These are phyloP conservation scores for Merodon equestris DNA, from an alignment of 2,888 invertebrate species.

Conservation along the genomic window DNA sequence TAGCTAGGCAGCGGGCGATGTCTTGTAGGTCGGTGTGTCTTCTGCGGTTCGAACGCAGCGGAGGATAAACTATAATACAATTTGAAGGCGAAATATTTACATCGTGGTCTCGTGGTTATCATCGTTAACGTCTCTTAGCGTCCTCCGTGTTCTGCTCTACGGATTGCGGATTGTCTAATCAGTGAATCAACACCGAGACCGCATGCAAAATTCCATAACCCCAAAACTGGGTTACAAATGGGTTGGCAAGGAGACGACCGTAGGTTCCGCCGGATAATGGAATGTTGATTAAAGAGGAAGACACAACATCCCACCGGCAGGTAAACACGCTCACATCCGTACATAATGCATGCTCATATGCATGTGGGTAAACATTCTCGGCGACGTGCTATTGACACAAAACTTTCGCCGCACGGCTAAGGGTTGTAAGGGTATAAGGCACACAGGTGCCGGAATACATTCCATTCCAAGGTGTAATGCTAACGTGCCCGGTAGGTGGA, in stretches of 20 bases:
- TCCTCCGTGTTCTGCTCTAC: conserved; percentile 2
- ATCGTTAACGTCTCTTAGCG: conserved; percentile 21
- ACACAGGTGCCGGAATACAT: too few species aligned
- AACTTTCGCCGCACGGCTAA: conserved; percentile 29
- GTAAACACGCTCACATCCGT: too few species aligned
- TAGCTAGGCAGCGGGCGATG: too few species aligned
- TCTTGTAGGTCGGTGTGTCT: conserved; percentile 16
- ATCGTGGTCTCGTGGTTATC: conserved; percentile 27
- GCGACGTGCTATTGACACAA: conserved; percentile 54
- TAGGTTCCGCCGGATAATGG: conserved; percentile 31
- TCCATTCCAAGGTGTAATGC: conserved; percentile 23
- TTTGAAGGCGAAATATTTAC: conserved; percentile 17
- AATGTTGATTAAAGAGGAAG: conserved; percentile 28
- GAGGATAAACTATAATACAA: conserved; percentile 41
- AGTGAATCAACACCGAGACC: conserved; percentile 41
- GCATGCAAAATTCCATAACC: conserved; percentile 22
- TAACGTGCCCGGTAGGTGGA: conserved; percentile 35
- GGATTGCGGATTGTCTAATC: conserved; percentile 23
- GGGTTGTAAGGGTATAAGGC: too few species aligned
- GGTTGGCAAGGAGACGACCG: neutral
- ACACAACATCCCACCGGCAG: conserved; percentile 29
- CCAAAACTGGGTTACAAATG: conserved; percentile 22
- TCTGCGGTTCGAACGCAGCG: conserved; percentile 36
- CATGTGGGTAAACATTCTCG: conserved; percentile 48
- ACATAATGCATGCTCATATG: conserved; percentile 29